A percentile compares a stretch with the other conserved stretches of the same genome.
phyloP scores from a whole-genome alignment of 1,140 invertebrate species.

The Palaemon carinicauda region DNA sequence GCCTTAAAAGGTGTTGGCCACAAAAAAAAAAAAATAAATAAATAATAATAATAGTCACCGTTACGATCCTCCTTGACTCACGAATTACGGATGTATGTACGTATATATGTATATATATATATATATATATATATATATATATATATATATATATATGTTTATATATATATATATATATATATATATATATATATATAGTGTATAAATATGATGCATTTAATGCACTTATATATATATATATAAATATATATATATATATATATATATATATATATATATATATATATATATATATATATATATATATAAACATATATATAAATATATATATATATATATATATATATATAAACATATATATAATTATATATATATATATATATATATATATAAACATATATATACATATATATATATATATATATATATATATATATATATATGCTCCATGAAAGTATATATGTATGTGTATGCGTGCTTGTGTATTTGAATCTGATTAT shows the following conservation, averaged over 20 bases:
- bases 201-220: neutral
- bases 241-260: neutral
- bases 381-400: neutral
- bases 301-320: neutral
- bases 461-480: too few relatives aligned
- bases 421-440: neutral
- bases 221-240: neutral
- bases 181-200: neutral
- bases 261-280: neutral
- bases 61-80: too few relatives aligned
- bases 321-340: slow-evolving; percentile 9
- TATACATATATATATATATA: neutral
- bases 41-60: too few relatives aligned
- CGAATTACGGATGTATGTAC: too few relatives aligned
- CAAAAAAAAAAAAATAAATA: too few relatives aligned
- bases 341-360: neutral
- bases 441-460: too few relatives aligned
- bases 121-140: too few relatives aligned
- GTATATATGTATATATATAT: too few relatives aligned
- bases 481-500: too few relatives aligned
- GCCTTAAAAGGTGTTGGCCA: neutral
- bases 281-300: neutral
- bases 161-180: neutral
- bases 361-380: slow-evolving; percentile 9
- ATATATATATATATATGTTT: neutral